Conservation (phyloP, 2,888 invertebrate genomes). For the Rhimphoctona megacephalus region DNA sequence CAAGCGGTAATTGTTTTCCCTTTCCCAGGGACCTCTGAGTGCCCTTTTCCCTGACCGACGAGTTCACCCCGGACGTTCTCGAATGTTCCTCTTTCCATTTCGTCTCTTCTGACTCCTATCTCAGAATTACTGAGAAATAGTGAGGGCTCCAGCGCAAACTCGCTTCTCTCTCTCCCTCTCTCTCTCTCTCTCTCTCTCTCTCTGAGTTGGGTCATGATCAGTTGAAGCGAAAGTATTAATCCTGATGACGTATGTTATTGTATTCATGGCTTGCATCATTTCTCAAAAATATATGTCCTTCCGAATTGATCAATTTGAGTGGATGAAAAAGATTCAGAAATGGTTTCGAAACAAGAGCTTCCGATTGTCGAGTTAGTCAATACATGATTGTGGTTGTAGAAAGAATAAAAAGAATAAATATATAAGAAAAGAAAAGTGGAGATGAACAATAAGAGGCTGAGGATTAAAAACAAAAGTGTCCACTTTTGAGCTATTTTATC, state of each 20-base stretch:
- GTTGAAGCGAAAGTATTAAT: constrained; percentile 64
- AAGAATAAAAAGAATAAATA: neutral
- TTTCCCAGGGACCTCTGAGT: constrained; percentile 40
- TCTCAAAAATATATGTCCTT: constrained; percentile 18
- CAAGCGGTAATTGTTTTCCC: constrained; percentile 74
- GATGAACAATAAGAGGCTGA: constrained; percentile 43
- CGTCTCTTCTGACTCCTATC: neutral
- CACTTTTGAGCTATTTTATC: constrained; percentile 78
- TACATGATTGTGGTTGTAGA: neutral
- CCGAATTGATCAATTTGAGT: neutral
- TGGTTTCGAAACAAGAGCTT: neutral
- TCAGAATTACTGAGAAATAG: constrained; percentile 37
- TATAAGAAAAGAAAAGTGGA: too few relatives aligned
- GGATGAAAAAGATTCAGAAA: neutral
- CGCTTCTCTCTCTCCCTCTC: neutral
- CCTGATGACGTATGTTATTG: constrained; percentile 64
- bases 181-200: neutral
- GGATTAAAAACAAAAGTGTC: constrained; percentile 72
- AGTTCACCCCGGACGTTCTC: constrained; percentile 45
- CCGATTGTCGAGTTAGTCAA: constrained; percentile 3
- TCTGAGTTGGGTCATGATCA: constrained; percentile 1
- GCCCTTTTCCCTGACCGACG: constrained; percentile 21
- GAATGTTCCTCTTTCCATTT: constrained; percentile 15
- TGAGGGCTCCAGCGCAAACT: constrained; percentile 30
- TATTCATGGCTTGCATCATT: constrained; percentile 71